Percentiles rank a stretch among this genome's conserved stretches.
These are phyloP conservation scores for Priocnemis perturbator DNA, from an alignment of 2,888 invertebrate genomes.

Conservation along the genomic window DNA sequence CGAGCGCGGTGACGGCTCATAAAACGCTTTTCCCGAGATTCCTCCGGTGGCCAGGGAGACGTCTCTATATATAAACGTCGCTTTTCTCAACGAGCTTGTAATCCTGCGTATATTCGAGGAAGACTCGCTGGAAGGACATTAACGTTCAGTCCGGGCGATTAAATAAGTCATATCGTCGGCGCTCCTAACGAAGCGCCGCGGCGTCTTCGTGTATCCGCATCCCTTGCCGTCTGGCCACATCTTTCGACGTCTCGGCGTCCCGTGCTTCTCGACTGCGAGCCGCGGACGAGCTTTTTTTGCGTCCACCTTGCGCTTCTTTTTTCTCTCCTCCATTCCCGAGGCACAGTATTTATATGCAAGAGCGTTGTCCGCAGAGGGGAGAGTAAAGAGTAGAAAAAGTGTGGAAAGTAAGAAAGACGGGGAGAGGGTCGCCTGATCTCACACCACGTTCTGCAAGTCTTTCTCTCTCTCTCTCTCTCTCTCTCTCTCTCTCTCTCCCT, in stretches of 20 bases:
- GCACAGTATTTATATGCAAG: conserved; percentile 52
- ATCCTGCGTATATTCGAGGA: conserved; percentile 34
- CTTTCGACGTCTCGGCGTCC: neutral
- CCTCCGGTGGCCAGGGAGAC: too few species aligned
- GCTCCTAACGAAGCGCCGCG: conserved; percentile 54
- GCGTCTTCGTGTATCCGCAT: conserved; percentile 33
- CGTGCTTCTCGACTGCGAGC: conserved; percentile 31
- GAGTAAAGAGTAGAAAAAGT: neutral
- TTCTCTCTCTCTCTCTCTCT: neutral
- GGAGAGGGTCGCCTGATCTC: conserved; percentile 22
- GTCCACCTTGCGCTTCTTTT: conserved; percentile 23
- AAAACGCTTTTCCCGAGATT: conserved; percentile 32
- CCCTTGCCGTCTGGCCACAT: conserved; percentile 8
- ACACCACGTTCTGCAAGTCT: conserved; percentile 19
- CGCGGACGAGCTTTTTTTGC: conserved; percentile 12
- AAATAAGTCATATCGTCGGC: conserved; percentile 63
- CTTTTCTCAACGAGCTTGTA: conserved; percentile 25
- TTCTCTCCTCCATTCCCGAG: conserved; percentile 31
- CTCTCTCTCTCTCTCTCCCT: conserved; percentile 6
- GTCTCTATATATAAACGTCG: conserved; percentile 6
- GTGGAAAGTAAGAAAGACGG: neutral
- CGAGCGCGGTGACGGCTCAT: conserved; percentile 21
- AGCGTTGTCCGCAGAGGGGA: neutral
- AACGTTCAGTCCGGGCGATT: conserved; percentile 57
- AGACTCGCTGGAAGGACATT: conserved; percentile 34